Base-by-base conservation (phyloP, 2,888 invertebrate species). In the Coenonympha arcania region DNA sequence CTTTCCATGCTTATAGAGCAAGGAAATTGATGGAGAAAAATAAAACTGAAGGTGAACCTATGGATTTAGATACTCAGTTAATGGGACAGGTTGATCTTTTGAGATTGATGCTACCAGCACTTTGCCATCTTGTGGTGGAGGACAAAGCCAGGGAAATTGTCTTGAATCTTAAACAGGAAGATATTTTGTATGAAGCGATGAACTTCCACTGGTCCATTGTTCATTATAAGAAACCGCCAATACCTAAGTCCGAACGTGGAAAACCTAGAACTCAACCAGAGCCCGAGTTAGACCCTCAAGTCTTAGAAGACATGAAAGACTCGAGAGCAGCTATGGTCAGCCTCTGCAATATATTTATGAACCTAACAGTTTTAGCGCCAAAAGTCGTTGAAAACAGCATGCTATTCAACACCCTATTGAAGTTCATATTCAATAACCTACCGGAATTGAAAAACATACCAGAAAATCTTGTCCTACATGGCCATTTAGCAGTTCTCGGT, bases 51-150 rank as follows among this genome's bases (percentile, higher is more conserved):
- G 88, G 87, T 46, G 89, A 86, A 60, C 59, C 86, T 0, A 85
- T 88, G 64, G 87, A 88, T 24, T 59, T 67, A n/a, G 81, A 83
- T 11, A 63, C 66, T 13, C 65, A 65, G 62, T 79, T 89, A 22
- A 73, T 88, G 63, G 89, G 89, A 36, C 88, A 90, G 61, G 78
- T 91, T 34, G 95, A 96, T 74, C 85, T 95, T 39, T 76, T 97
- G 13, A 89, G 95, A 45, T 88, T 96, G 31, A 89, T 97, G 85
- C 80, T 97, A 52, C 96, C 97, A 2, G 95, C 95, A 1, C 79
- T 97, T 3, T 97, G 96, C 66, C 95, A 97, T 74, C 88, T 98
- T 60, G 92, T 95, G 26, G 95, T 96, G 16, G 97, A 97, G 82
- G 96, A 97, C 64, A 91, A 93, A 62, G 92, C 95, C 0, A 88